phyloP scores from a whole-genome alignment of 2,113 vertebrate genomes.

The Oncorhynchus clarkii region DNA sequence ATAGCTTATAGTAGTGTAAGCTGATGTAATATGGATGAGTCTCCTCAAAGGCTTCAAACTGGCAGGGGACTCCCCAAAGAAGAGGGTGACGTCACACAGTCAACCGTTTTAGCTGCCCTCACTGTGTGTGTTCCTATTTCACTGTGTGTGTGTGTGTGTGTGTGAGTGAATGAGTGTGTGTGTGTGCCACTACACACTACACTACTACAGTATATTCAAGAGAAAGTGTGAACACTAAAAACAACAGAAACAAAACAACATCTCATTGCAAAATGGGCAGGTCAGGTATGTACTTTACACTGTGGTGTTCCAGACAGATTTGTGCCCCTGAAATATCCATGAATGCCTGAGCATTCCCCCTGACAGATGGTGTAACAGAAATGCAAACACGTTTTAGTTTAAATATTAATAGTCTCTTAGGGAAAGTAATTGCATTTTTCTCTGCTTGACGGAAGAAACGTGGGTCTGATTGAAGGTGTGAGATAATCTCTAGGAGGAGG shows the following conservation, averaged over 20 bases:
- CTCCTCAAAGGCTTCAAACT: constrained; percentile 58
- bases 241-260: too few species aligned
- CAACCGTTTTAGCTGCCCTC: constrained; percentile 46
- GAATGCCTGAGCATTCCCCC: constrained; percentile 11
- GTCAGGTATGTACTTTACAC: background rate
- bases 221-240: too few species aligned
- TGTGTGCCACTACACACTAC: constrained; percentile 1
- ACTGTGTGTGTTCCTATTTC: background rate
- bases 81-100: constrained; percentile 29
- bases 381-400: background rate
- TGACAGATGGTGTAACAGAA: constrained; percentile 19
- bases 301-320: background rate
- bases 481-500: background rate
- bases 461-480: background rate
- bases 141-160: constrained; percentile 9
- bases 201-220: too few species aligned
- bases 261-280: background rate
- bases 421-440: background rate
- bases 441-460: background rate
- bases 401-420: constrained; percentile 18
- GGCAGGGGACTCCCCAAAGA: constrained; percentile 42
- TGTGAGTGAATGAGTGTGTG: background rate
- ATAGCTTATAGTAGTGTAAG: constrained; percentile 50
- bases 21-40: constrained; percentile 68
- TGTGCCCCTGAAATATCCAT: background rate